phyloP scores from a whole-genome alignment of 2,797 vertebrate species.

The Nyctibius grandis region DNA sequence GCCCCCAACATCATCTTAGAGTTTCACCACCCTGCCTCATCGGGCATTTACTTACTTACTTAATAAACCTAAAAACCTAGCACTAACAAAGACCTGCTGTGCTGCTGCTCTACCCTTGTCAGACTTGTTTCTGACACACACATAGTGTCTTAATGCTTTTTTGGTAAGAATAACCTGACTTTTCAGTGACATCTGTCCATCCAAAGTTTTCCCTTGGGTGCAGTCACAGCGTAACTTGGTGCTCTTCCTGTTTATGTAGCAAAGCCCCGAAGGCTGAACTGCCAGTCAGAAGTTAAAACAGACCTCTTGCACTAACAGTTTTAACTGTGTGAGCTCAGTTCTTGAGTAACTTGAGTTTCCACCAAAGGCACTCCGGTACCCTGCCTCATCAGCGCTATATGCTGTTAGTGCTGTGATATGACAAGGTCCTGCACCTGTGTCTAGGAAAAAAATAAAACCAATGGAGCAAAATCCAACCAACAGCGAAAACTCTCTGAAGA shows the following conservation, averaged over 20 bases:
- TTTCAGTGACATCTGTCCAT: fast-evolving
- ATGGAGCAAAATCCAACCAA: background rate
- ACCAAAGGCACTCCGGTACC: fast-evolving
- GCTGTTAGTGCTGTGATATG: fast-evolving
- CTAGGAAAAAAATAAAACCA: background rate
- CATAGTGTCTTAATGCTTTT: fast-evolving
- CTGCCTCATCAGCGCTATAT: fast-evolving
- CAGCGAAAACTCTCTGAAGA: background rate
- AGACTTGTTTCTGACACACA: too few relatives aligned
- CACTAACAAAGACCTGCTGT: fast-evolving
- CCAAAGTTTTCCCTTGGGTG: too few relatives aligned
- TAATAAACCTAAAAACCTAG: fast-evolving
- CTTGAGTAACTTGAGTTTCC: too few relatives aligned
- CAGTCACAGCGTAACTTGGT: background rate
- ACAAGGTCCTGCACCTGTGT: fast-evolving
- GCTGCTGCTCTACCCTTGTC: fast-evolving
- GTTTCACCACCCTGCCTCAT: fast-evolving
- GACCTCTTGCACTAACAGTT: background rate
- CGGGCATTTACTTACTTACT: fast-evolving
- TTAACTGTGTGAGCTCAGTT: fast-evolving
- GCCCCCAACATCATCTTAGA: fast-evolving
- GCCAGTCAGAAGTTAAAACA: too few relatives aligned
- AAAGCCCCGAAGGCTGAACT: background rate
- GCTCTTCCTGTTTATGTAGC: fast-evolving
- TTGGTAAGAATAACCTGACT: fast-evolving